phyloP scores from a whole-genome alignment of 2,888 invertebrate genomes.

The Diadegma fenestrale region DNA sequence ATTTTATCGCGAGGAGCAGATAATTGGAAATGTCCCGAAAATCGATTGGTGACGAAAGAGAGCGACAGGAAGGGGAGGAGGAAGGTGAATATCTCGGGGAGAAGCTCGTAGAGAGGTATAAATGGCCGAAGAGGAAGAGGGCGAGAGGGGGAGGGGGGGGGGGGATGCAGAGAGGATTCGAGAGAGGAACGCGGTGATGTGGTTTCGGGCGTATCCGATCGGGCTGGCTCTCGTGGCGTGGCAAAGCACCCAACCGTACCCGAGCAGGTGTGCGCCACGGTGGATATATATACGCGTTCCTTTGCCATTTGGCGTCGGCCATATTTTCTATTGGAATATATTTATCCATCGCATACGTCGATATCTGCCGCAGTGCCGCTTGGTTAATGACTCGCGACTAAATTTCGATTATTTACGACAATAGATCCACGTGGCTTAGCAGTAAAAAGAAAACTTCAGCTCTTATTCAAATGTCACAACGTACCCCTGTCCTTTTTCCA shows the following conservation, averaged over 20 bases:
- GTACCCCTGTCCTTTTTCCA: conserved; percentile 46
- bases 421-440: conserved; percentile 22
- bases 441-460: not conserved
- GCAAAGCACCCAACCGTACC: conserved; percentile 55
- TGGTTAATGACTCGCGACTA: not conserved
- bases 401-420: not conserved
- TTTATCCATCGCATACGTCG: not conserved
- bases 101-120: conserved; percentile 36
- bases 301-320: conserved; percentile 32
- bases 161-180: conserved; percentile 25
- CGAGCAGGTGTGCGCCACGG: conserved; percentile 54
- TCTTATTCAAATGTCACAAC: conserved; percentile 17
- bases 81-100: conserved; percentile 56
- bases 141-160: conserved; percentile 11
- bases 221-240: conserved; percentile 58
- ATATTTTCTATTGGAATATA: conserved; percentile 48
- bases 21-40: conserved; percentile 61
- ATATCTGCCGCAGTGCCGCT: not conserved
- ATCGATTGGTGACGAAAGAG: conserved; percentile 60
- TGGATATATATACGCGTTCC: conserved; percentile 8
- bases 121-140: conserved; percentile 13
- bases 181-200: conserved; percentile 62
- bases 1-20: conserved; percentile 46
- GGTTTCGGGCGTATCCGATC: conserved; percentile 69
- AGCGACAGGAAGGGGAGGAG: conserved; percentile 36